A percentile compares a stretch with the other conserved stretches of the same genome.
phyloP scores from a whole-genome alignment of 53 echinoderm and acorn worm species.

The Zoroaster sp. region DNA sequence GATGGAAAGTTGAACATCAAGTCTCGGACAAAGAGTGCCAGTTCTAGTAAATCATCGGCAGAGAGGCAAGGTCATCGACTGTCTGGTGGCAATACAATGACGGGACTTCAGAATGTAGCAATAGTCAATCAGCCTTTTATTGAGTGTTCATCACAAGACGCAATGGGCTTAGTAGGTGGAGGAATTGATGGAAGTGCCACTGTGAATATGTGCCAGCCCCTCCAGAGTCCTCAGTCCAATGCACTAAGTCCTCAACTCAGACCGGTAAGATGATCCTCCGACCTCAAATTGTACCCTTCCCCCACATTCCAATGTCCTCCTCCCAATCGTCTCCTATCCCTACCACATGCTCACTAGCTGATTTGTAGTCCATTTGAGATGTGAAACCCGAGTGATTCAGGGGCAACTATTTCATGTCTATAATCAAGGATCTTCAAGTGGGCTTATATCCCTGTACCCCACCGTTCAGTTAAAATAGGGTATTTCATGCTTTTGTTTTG shows the following conservation, averaged over 20 bases:
- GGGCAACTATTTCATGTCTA: no score
- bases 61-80: constrained; percentile 70
- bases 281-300: background rate
- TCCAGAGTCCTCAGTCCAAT: constrained; percentile 58
- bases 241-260: constrained; percentile 82
- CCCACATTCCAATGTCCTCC: background rate
- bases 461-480: no score
- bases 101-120: constrained; percentile 59
- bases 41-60: constrained; percentile 33
- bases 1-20: constrained; percentile 95
- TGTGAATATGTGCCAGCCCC: constrained; percentile 26
- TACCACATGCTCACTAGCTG: no score
- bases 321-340: no score
- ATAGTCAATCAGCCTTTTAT: constrained; percentile 56
- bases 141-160: constrained; percentile 10
- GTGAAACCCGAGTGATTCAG: no score
- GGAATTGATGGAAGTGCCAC: background rate
- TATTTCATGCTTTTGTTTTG: no score
- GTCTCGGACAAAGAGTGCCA: constrained; percentile 80
- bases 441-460: no score
- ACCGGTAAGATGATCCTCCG: constrained; percentile 72
- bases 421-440: no score
- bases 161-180: background rate
- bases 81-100: constrained; percentile 60
- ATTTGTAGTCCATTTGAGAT: no score